Evolutionary conservation across 2,113 vertebrate species (phyloP).

Genomic region (Condylura cristata): DNA sequence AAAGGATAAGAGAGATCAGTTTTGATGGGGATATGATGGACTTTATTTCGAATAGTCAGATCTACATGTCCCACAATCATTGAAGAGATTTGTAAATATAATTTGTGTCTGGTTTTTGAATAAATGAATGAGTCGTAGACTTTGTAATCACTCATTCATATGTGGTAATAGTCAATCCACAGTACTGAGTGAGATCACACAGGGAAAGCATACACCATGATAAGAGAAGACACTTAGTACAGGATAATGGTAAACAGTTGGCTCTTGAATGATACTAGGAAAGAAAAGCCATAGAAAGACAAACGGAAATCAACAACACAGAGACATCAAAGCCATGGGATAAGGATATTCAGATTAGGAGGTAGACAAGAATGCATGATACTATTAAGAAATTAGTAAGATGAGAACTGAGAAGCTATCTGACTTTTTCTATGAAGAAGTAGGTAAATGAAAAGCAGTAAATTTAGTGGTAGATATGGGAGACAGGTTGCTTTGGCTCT

Average conservation of each 20-base stretch:
- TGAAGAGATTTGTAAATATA: not conserved
- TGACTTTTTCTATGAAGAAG: not conserved
- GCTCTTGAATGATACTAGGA: not conserved
- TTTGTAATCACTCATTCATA: not conserved
- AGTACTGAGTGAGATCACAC: not conserved
- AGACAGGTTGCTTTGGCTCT: not conserved
- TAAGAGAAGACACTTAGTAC: not conserved
- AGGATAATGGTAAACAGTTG: not conserved
- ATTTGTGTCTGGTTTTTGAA: not conserved
- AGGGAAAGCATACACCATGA: not conserved
- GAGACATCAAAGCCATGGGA: not conserved
- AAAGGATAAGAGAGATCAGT: not conserved
- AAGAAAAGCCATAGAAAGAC: not conserved
- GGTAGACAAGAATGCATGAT: not conserved
- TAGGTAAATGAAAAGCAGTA: not conserved
- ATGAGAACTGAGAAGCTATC: not conserved
- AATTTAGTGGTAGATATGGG: not conserved
- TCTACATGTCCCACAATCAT: not conserved
- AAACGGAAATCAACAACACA: not conserved
- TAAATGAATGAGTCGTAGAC: not conserved
- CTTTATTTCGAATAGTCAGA: not conserved
- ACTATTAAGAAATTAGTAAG: not conserved
- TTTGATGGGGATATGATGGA: not conserved
- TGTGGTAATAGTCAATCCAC: not conserved
- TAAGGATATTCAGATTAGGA: not conserved